Evolutionary conservation across 1,140 invertebrate species (phyloP).

Genomic region (Nautilus pompilius): DNA sequence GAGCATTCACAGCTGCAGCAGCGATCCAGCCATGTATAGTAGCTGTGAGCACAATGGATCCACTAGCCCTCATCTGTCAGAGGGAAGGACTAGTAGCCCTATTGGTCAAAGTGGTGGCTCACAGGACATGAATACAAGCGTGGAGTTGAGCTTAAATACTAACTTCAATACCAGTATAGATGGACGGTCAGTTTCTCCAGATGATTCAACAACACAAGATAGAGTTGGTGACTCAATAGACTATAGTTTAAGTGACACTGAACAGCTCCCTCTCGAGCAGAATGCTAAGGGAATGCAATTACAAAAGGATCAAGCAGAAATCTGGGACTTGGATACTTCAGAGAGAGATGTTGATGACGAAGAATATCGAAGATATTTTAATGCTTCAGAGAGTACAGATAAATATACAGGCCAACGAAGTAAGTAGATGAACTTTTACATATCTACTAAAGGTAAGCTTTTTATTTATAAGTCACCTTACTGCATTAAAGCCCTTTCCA

Average conservation of each 20-base stretch:
- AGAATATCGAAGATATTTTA: constrained; percentile 17
- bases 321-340: constrained; percentile 13
- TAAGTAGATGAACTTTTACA: constrained; percentile 12
- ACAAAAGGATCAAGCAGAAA: constrained; percentile 7
- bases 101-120: background rate
- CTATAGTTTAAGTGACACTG: too few relatives aligned
- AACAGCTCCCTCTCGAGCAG: too few relatives aligned
- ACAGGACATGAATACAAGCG: constrained; percentile 23
- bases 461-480: background rate
- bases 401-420: constrained; percentile 20
- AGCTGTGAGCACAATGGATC: constrained; percentile 28
- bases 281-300: too few relatives aligned
- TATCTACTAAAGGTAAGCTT: background rate
- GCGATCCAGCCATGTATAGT: constrained; percentile 41
- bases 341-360: constrained; percentile 9
- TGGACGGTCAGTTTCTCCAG: constrained; percentile 17
- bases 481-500: background rate
- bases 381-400: constrained; percentile 8
- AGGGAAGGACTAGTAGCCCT: background rate
- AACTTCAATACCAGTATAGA: constrained; percentile 28
- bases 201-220: too few relatives aligned
- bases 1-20: constrained; percentile 33
- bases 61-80: constrained; percentile 16
- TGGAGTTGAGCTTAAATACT: constrained; percentile 33
- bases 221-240: too few relatives aligned